Evolutionary conservation across 2,113 vertebrate species (phyloP).

Genomic region (Rhadina sibilatrix): DNA sequence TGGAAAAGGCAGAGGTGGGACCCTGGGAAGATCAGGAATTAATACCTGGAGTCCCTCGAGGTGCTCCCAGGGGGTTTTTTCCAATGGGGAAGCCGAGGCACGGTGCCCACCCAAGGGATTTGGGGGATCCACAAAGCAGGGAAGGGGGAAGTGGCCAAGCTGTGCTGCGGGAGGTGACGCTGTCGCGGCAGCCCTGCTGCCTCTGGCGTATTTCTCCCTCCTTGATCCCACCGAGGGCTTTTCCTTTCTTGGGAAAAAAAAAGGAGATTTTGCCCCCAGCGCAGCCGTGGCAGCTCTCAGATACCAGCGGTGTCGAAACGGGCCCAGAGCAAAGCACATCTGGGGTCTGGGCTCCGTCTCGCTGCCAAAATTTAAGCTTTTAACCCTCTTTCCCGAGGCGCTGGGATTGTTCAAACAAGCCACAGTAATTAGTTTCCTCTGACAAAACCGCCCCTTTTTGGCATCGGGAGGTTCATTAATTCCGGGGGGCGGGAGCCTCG

Average conservation of each 20-base stretch:
- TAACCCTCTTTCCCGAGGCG: slow-evolving; percentile 16
- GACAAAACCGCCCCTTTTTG: not conserved
- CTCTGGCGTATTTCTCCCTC: not conserved
- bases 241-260: not conserved
- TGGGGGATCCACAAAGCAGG: not conserved
- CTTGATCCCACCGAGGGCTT: not conserved
- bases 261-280: not conserved
- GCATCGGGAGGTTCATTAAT: not conserved
- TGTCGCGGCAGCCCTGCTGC: not conserved
- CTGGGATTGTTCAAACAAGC: slow-evolving; percentile 45
- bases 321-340: slow-evolving; percentile 17
- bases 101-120: rapidly evolving
- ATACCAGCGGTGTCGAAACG: not conserved
- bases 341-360: not conserved
- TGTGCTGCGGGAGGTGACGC: not conserved
- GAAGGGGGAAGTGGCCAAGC: not conserved
- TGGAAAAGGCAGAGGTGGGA: not conserved
- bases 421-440: slow-evolving; percentile 31
- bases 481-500: not conserved
- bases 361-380: slow-evolving; percentile 38
- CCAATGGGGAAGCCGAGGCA: not conserved
- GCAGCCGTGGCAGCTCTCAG: not conserved
- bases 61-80: not conserved
- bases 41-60: not conserved
- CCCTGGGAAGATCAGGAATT: not conserved